Evolutionary conservation across 2,113 vertebrate genomes (phyloP).

Genomic region (Typhlomys cinereus): DNA sequence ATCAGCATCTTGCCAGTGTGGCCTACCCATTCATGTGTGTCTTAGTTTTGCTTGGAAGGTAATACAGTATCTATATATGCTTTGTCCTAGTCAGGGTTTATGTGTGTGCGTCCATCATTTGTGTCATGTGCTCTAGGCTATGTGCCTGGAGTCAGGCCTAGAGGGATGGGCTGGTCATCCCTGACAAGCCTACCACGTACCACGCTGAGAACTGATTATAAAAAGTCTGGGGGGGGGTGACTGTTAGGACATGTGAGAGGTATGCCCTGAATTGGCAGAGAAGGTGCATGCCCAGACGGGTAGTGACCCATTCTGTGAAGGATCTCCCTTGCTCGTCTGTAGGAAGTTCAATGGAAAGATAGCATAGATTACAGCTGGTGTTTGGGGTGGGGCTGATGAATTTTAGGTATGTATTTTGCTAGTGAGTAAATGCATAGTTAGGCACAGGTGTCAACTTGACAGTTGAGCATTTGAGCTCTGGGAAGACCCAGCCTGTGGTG

Average conservation of each 20-base stretch:
- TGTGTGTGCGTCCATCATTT: background rate
- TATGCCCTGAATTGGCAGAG: background rate
- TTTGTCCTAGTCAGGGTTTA: background rate
- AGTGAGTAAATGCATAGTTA: accelerated
- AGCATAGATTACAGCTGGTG: accelerated
- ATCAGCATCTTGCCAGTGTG: background rate
- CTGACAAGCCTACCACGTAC: background rate
- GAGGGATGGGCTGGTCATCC: accelerated
- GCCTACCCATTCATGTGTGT: background rate
- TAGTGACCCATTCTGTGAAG: accelerated
- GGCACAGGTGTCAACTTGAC: too few species aligned
- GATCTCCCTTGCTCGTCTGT: background rate
- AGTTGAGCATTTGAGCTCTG: too few species aligned
- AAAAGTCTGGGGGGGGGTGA: background rate
- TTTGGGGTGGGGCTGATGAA: background rate
- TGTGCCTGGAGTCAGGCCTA: background rate
- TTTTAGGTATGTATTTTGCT: too few species aligned
- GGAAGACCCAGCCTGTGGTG: too few species aligned
- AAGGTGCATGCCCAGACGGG: accelerated
- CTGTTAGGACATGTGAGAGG: background rate
- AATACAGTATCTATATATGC: background rate
- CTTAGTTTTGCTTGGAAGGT: background rate
- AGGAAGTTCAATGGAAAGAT: background rate
- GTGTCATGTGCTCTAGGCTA: background rate
- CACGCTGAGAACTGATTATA: background rate